Evolutionary conservation across 2,113 vertebrate species (phyloP).

Genomic region (Stigmatopora argus): DNA sequence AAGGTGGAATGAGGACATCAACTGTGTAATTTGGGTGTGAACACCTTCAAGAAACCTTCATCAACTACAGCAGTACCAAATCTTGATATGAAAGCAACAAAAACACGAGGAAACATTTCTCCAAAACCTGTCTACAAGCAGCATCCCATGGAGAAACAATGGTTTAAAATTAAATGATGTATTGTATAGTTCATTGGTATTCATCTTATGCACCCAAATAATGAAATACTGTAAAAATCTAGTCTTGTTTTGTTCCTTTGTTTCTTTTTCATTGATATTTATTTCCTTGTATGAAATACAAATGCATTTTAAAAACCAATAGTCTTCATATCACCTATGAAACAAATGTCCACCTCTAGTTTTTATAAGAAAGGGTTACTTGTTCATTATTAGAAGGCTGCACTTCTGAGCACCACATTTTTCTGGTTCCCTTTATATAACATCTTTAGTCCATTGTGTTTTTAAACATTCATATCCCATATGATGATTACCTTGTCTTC

Average conservation of each 20-base stretch:
- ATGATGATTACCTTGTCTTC: too few relatives aligned
- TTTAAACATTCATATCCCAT: too few relatives aligned
- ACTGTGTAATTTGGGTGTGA: background rate
- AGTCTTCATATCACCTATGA: background rate
- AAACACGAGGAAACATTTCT: background rate
- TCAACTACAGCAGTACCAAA: background rate
- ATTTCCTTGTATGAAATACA: background rate
- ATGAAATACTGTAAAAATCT: background rate
- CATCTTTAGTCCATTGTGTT: too few relatives aligned
- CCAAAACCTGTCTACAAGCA: background rate
- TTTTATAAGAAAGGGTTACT: background rate
- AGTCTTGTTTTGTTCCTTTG: background rate
- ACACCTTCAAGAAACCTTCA: too few relatives aligned
- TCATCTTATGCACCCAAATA: background rate
- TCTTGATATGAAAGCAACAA: background rate
- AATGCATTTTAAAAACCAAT: background rate
- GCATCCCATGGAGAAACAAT: background rate
- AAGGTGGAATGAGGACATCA: background rate
- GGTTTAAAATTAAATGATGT: background rate
- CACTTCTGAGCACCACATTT: too few relatives aligned
- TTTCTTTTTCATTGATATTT: too few relatives aligned
- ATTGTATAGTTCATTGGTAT: background rate
- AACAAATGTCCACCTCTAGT: background rate
- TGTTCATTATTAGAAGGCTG: too few relatives aligned
- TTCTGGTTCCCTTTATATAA: too few relatives aligned